Base-by-base conservation (phyloP, 2,797 vertebrate genomes). In the Ibycter americanus region DNA sequence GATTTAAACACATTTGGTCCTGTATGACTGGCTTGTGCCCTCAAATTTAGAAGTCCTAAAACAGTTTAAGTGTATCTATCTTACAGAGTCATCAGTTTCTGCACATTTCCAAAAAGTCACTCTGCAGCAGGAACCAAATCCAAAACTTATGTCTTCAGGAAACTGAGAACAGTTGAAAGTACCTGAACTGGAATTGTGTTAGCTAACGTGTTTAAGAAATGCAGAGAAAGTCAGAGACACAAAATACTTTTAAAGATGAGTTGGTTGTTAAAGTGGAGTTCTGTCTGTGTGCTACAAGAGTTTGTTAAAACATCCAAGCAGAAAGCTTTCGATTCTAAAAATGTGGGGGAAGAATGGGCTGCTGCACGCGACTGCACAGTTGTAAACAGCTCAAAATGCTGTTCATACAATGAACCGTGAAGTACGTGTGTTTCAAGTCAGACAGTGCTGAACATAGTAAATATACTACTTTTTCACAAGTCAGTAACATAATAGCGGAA, bases 311-410 rank as follows among this genome's bases (percentile, higher is more conserved):
- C 40, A n/a, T 84, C 25, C 31, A 74, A 81, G 42, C 55, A 68
- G 10, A 36, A 63, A 80, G 23, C 19, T 71, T 44, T 80, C 56
- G 27, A 44, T 71, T 71, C 29, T 79, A 11, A 84, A 91, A 74
- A 25, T 67, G 6, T 2, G 15, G 5, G 12, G 12, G 40, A 8
- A 49, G 49, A 76, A 42, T 7, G 12, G 21, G 21, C 18, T 63
- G 42, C 11, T 1, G 1, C 15, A 6, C 32, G 29, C 19, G 42
- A 23, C 12, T 2, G 1, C 42, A 40, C 44, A 56, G 9, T 32
- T 83, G 26, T 59, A 66, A 89, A 19, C 27, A 67, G 20, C 56
- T 92, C 21, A 31, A 56, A 61, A 71, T 59, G 5, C 8, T 44
- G 0, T 52, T 4, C 2, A 9, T 65, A 11, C 8, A 18, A 18